Evolutionary conservation across 2,888 invertebrate genomes (phyloP).

Genomic region (Polymixis flavicincta): DNA sequence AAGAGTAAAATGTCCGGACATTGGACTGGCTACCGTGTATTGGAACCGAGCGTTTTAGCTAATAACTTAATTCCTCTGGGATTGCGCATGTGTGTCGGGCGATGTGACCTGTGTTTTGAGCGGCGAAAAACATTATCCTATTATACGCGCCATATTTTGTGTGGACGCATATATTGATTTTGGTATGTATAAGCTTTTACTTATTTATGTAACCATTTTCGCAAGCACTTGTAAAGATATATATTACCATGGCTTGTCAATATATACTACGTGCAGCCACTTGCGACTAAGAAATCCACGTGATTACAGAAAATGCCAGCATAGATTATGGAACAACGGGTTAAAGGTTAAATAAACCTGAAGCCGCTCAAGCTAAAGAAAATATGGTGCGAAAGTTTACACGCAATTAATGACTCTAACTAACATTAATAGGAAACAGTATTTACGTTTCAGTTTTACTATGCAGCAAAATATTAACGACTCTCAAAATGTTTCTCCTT

Average conservation of each 20-base stretch:
- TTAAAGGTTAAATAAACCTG: not conserved
- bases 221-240: not conserved
- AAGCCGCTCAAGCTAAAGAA: not conserved
- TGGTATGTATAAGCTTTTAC: conserved; percentile 14
- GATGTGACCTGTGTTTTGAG: conserved; percentile 67
- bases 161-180: conserved; percentile 26
- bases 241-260: conserved; percentile 2
- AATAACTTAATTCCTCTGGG: conserved; percentile 90
- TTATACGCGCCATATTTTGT: conserved; percentile 49
- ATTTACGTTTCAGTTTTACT: conserved; percentile 26
- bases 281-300: not conserved
- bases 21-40: conserved; percentile 78
- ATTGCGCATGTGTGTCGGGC: conserved; percentile 78
- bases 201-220: conserved; percentile 25
- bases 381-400: conserved; percentile 24
- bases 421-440: conserved; percentile 20
- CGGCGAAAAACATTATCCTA: conserved; percentile 64
- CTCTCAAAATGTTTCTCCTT: conserved; percentile 37
- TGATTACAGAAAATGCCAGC: conserved; percentile 8
- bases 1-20: conserved; percentile 84
- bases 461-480: conserved; percentile 29
- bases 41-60: conserved; percentile 84
- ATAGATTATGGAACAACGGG: not conserved
- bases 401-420: conserved; percentile 10
- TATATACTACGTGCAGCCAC: not conserved